phyloP scores from a whole-genome alignment of 2,888 invertebrate genomes.

The Steromphala cineraria region DNA sequence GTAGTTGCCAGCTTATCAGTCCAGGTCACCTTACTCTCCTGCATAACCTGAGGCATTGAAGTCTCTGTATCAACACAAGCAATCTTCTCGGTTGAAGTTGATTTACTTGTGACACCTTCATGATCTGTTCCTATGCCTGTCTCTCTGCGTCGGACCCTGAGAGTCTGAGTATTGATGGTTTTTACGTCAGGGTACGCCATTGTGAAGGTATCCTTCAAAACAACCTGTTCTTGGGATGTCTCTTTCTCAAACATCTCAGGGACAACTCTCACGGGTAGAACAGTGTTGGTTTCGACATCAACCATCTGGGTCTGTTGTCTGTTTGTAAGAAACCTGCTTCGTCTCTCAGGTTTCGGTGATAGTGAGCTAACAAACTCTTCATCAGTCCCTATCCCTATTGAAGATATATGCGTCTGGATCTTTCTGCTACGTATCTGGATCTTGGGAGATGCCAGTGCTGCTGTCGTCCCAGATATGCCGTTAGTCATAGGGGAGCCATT shows the following conservation, averaged over 20 bases:
- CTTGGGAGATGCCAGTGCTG: neutral
- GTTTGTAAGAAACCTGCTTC: neutral
- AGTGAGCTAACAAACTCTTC: neutral
- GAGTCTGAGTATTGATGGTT: slow-evolving; percentile 53
- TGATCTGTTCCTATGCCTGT: slow-evolving; percentile 52
- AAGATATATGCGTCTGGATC: slow-evolving; percentile 41
- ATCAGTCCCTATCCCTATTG: slow-evolving; percentile 14
- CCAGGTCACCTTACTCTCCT: slow-evolving; percentile 54
- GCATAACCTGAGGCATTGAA: slow-evolving; percentile 49
- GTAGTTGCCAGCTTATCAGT: slow-evolving; percentile 58
- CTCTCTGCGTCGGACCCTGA: slow-evolving; percentile 31
- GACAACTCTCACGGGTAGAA: slow-evolving; percentile 46
- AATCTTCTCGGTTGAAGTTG: slow-evolving; percentile 51
- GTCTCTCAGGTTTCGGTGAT: neutral
- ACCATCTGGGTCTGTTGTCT: neutral
- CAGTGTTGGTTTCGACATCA: slow-evolving; percentile 48
- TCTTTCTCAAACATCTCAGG: slow-evolving; percentile 45
- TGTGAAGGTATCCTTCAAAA: slow-evolving; percentile 38
- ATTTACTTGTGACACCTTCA: slow-evolving; percentile 53
- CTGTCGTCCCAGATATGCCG: neutral
- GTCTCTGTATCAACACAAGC: slow-evolving; percentile 53
- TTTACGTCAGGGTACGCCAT: slow-evolving; percentile 42
- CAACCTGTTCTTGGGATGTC: slow-evolving; percentile 42
- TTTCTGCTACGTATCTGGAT: slow-evolving; percentile 36
- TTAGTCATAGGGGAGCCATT: neutral